Conservation (phyloP, 2,888 invertebrate species). For the Achlya flavicornis region DNA sequence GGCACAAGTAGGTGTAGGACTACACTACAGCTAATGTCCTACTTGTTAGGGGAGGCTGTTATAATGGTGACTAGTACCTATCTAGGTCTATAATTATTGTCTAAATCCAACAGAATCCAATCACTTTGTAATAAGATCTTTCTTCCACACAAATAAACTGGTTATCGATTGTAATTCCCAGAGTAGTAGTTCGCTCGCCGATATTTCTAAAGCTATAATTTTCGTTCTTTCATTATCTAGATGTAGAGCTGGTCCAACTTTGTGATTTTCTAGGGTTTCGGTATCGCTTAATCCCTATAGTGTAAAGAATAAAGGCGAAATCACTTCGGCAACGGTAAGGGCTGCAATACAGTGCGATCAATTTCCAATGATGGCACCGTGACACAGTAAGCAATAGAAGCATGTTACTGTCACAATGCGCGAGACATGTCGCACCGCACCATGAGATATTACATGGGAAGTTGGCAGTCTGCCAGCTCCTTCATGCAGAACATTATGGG, state of each 20-base stretch:
- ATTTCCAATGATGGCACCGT: background rate
- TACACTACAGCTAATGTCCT: too few species aligned
- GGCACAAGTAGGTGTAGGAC: too few species aligned
- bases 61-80: too few species aligned
- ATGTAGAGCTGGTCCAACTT: too few species aligned
- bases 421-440: background rate
- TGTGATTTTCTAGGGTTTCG: background rate
- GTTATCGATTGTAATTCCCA: background rate
- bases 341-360: background rate
- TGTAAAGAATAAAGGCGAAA: background rate
- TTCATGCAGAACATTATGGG: background rate
- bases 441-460: constrained; percentile 1
- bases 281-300: too few species aligned
- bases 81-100: background rate
- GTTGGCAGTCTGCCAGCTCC: background rate
- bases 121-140: background rate
- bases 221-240: too few species aligned
- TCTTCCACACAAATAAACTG: background rate
- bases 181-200: too few species aligned
- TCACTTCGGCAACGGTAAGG: background rate
- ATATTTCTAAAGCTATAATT: too few species aligned
- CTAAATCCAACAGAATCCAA: background rate
- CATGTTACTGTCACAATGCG: background rate
- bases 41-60: too few species aligned
- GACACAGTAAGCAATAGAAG: background rate